phyloP scores from a whole-genome alignment of 23 tunicate genomes.

The Aplidium turbinatum region DNA sequence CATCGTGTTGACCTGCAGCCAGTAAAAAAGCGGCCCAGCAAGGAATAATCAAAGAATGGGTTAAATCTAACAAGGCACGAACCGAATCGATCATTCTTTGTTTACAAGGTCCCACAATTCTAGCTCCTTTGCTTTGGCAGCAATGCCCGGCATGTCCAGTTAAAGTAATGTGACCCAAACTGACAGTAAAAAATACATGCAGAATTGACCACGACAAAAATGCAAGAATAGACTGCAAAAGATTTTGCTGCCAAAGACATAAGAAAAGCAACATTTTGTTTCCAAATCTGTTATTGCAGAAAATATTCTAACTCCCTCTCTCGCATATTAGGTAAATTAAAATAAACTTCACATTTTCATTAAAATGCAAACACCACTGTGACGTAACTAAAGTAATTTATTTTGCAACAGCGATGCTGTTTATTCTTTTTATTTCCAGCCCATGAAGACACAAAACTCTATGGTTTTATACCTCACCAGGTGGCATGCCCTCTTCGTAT shows the following conservation, averaged over 20 bases:
- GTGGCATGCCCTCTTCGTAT: too few species aligned
- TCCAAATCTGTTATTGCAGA: too few species aligned
- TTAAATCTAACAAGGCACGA: slow-evolving; percentile 55
- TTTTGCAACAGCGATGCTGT: too few species aligned
- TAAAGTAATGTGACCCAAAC: slow-evolving; percentile 48
- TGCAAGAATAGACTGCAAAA: slow-evolving; percentile 39
- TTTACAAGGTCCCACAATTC: slow-evolving; percentile 49
- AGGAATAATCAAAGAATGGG: slow-evolving; percentile 39
- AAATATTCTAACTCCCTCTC: too few species aligned
- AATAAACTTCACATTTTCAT: too few species aligned
- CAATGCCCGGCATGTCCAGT: slow-evolving; percentile 61
- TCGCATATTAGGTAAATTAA: too few species aligned
- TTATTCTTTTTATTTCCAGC: too few species aligned
- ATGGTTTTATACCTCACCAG: too few species aligned
- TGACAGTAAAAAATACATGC: slow-evolving; percentile 53
- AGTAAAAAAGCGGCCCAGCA: slow-evolving; percentile 48
- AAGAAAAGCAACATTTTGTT: too few species aligned
- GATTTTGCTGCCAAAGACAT: slow-evolving; percentile 65
- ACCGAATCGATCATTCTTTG: slow-evolving; percentile 49
- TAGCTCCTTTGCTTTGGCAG: slow-evolving; percentile 39
- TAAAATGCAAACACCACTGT: too few species aligned
- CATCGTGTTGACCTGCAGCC: slow-evolving; percentile 32
- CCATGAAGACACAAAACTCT: too few species aligned
- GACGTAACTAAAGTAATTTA: too few species aligned
- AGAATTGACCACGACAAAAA: slow-evolving; percentile 49